Base-by-base conservation (phyloP, 37 sponge, comb jelly and placozoan species). In the Chondrilla cf. caribensis region DNA sequence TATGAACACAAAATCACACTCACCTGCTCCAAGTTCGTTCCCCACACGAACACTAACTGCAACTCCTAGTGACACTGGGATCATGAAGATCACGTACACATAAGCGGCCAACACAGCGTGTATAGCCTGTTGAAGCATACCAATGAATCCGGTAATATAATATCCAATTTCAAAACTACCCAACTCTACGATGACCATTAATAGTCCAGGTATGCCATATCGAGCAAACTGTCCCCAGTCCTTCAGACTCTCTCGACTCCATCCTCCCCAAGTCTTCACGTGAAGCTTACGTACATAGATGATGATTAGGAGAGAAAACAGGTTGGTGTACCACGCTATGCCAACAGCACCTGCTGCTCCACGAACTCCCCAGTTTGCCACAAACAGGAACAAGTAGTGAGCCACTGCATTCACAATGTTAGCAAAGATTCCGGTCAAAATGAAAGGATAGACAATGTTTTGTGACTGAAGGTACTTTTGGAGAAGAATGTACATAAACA, bases 391-490 rank as follows among this genome's bases (percentile, higher is more conserved):
- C 22, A 82, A 32, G 22, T 29, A 82, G 33, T 85, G 90, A 21
- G 77, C 31, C 21, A 71, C 35, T 44, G 60, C 83, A 85, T 58
- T 78, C 58, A 62, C 64, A 33, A 83, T 62, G 29, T 62, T 62
- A 0, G 38, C n/a, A 31, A 78, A 6, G 9, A 54, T 0, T 14
- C 79, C 83, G 19, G 81, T n/a, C 24, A 78, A 19, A 22, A 82
- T 60, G 41, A 85, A 85, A 24, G 82, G 86, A 72, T 57, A 83
- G 59, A 85, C 83, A 40, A 89, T 68, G 77, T 81, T 79, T 86
- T 89, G 87, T 54, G 86, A 82, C 66, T 89, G 90, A 31, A 89
- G 54, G 82, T 82, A 89, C 81, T 85, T 85, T 60, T 82, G 86
- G 29, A 85, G 51, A 75, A 89, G 51, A 0, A 58, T 28, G 8